phyloP scores from a whole-genome alignment of 1,140 invertebrate species.

The Pectinophora gossypiella region DNA sequence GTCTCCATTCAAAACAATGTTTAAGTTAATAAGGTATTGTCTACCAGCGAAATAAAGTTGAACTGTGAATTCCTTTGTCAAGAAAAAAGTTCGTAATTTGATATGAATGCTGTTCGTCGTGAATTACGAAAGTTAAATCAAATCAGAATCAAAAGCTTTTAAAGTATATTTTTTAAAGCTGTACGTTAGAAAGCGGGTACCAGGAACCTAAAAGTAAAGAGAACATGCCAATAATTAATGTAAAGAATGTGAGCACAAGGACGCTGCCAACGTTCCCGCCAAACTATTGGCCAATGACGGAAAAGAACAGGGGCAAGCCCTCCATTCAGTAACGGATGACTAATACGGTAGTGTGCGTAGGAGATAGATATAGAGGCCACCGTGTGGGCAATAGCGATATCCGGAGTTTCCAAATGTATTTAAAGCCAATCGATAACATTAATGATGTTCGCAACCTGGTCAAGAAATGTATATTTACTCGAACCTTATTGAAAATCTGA shows the following conservation, averaged over 20 bases:
- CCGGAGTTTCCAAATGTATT: neutral
- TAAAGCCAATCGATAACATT: neutral
- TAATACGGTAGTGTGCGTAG: constrained; percentile 22
- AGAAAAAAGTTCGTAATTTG: too few species aligned
- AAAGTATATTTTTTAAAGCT: too few species aligned
- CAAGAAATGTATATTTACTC: too few species aligned
- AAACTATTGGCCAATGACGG: constrained; percentile 20
- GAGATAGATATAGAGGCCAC: constrained; percentile 25
- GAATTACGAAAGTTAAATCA: too few species aligned
- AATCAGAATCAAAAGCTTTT: too few species aligned
- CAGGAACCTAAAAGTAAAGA: too few species aligned
- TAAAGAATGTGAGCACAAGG: too few species aligned
- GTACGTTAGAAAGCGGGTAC: too few species aligned
- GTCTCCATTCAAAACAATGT: neutral
- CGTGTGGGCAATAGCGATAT: neutral
- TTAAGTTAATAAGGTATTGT: constrained; percentile 3
- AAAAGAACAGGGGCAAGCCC: constrained; percentile 29
- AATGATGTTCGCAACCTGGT: too few species aligned
- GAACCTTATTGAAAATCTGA: too few species aligned
- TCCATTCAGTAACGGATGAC: constrained; percentile 35
- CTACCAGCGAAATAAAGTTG: neutral
- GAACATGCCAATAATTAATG: too few species aligned
- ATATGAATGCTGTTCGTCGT: too few species aligned
- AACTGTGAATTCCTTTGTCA: neutral
- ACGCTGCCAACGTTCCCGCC: neutral